phyloP scores from a whole-genome alignment of 2,113 vertebrate genomes.

The Agelaius tricolor region DNA sequence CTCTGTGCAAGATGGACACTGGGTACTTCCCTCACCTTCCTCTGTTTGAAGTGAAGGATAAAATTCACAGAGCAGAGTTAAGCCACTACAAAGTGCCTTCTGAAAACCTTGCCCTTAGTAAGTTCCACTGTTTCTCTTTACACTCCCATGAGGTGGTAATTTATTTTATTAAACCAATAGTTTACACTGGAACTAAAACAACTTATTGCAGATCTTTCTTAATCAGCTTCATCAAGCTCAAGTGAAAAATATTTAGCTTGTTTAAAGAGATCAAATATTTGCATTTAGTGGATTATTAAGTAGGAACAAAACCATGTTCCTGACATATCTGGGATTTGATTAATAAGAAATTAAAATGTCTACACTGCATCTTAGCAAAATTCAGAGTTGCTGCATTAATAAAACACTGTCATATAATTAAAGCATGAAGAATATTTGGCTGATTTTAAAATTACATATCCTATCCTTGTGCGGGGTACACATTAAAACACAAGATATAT shows the following conservation, averaged over 20 bases:
- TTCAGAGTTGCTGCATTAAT: neutral
- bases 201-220: neutral
- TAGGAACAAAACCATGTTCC: neutral
- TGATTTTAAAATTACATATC: neutral
- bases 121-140: neutral
- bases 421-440: neutral
- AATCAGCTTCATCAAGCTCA: constrained; percentile 6
- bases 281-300: constrained; percentile 27
- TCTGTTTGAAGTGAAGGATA: neutral
- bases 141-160: neutral
- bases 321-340: neutral
- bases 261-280: neutral
- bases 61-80: neutral
- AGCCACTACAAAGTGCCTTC: neutral
- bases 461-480: neutral
- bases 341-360: neutral
- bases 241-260: neutral
- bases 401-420: neutral
- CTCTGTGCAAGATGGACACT: neutral
- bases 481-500: neutral
- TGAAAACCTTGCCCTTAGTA: neutral
- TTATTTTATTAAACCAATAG: constrained; percentile 43
- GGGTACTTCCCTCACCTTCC: neutral
- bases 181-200: neutral
- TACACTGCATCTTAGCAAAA: constrained; percentile 13